A percentile compares a stretch with the other conserved stretches of the same genome.
Evolutionary conservation across 2,113 vertebrate species (phyloP).

Genomic region (Chunga burmeisteri): DNA sequence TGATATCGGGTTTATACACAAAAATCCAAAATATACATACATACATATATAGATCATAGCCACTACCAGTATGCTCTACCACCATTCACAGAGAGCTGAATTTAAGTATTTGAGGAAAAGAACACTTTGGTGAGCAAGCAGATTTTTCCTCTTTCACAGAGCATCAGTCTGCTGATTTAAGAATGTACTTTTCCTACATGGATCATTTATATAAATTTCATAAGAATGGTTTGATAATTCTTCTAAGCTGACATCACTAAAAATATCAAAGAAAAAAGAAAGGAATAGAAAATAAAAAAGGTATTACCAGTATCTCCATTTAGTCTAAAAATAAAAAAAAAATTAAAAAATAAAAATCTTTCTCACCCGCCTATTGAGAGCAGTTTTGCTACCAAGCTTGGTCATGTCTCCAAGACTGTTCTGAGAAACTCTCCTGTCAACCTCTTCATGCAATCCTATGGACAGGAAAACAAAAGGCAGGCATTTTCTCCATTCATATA

Average conservation of each 20-base stretch:
- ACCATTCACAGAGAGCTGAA: background rate
- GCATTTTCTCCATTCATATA: background rate
- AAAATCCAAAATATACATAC: background rate
- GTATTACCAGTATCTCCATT: background rate
- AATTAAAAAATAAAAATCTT: background rate
- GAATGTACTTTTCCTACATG: background rate
- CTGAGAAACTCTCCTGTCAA: constrained; percentile 88
- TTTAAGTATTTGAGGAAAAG: background rate
- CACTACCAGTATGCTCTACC: background rate
- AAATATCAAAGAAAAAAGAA: background rate
- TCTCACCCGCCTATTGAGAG: constrained; percentile 92
- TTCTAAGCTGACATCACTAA: background rate
- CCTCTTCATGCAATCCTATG: constrained; percentile 86
- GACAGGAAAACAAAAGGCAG: background rate
- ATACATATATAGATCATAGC: background rate
- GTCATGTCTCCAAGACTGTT: constrained; percentile 88
- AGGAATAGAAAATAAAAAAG: background rate
- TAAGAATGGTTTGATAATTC: background rate
- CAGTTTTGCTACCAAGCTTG: constrained; percentile 90
- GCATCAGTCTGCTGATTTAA: background rate
- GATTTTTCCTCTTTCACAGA: background rate
- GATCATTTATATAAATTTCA: background rate
- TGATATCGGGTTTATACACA: background rate
- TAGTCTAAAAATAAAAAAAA: background rate
- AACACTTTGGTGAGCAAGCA: background rate